Base-by-base conservation (phyloP, 2,113 vertebrate genomes). In the Uria lomvia region DNA sequence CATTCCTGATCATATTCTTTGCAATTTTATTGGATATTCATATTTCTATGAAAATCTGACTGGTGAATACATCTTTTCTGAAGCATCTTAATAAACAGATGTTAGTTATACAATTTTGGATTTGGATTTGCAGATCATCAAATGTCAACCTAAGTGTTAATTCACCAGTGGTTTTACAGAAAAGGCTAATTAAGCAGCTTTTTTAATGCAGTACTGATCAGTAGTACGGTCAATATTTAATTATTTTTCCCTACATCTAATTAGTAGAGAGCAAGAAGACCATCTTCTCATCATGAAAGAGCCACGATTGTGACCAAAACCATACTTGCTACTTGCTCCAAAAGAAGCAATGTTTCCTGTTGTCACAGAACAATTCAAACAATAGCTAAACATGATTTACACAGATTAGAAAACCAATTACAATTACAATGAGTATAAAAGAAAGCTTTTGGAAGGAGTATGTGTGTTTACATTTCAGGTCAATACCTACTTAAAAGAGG, bases 231-330 rank as follows among this genome's bases (percentile, higher is more conserved):
- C 27, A 55, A 22, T 34, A 67, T 32, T 42, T 32, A 52, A 55
- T 6, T 65, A 15, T 40, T 66, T 76, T 40, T 18, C 43, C 13
- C 11, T 8, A 59, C 9, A 14, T 22, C n/a, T 60, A 20, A n/a
- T 27, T 19, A 81, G 30, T 16, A 66, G 40, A 52, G 30, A 78
- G 38, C 0, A 5, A 72, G 58, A 67, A 2, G 52, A 66, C 5
- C 22, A 56, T 22, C 9, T 27, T 62, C 34, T 38, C 17, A 23
- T 3, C 21, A 34, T 0, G 3, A 5, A 30, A 1, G 1, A 77
- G 23, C 63, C 53, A 7, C 0, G 3, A 45, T 6, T 12, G 6
- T 29, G 29, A 27, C 13, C 68, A 15, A 76, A 74, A 20, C 21
- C 3, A 0, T 4, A 27, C 29, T 30, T 62, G 30, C 29, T 29